These are phyloP conservation scores for Philopedon plagiatum DNA, from an alignment of 2,888 invertebrate species.

Conservation along the genomic window DNA sequence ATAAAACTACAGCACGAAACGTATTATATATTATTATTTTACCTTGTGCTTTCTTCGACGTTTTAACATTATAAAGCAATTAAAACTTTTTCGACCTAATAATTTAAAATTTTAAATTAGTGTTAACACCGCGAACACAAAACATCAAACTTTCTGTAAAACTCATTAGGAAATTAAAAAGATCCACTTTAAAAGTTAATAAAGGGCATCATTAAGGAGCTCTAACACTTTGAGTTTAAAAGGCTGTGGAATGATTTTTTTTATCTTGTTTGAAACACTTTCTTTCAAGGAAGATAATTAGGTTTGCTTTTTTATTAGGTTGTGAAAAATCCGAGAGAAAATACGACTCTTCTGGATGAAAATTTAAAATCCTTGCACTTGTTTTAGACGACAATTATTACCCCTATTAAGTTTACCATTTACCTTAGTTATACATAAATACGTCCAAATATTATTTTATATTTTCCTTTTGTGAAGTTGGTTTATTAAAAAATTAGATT, in stretches of 20 bases:
- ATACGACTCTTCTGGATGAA: neutral
- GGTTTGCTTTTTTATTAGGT: neutral
- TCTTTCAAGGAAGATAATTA: conserved; percentile 5
- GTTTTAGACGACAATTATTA: too few species aligned
- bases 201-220: neutral
- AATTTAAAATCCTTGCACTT: too few species aligned
- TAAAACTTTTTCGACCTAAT: neutral
- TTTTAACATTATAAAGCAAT: neutral
- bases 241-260: neutral
- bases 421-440: too few species aligned
- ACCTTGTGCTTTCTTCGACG: neutral
- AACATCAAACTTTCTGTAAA: conserved; percentile 9
- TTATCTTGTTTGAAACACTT: neutral
- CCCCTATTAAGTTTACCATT: too few species aligned
- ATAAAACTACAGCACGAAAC: too few species aligned
- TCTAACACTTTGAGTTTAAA: neutral
- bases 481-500: too few species aligned
- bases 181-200: conserved; percentile 8
- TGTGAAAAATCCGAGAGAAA: neutral
- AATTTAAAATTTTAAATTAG: neutral
- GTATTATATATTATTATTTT: too few species aligned
- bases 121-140: neutral
- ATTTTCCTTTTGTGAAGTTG: too few species aligned
- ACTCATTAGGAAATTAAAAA: conserved; percentile 13
- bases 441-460: too few species aligned